Percentiles rank a stretch among this genome's conserved stretches.
Conservation (phyloP, 2,113 vertebrate genomes). For the Mastomys coucha region DNA sequence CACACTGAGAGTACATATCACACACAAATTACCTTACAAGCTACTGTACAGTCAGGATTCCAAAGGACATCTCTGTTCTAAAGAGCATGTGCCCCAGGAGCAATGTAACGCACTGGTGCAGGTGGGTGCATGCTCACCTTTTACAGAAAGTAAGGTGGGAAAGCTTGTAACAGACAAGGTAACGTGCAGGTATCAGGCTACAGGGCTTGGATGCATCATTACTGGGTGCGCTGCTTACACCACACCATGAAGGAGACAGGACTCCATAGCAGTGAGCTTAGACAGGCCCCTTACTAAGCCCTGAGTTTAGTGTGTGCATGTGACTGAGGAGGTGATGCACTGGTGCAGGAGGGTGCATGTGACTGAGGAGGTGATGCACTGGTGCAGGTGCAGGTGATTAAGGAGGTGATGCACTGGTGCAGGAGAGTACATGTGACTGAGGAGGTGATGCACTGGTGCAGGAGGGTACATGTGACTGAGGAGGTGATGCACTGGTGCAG, state of each 20-base stretch:
- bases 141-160: not conserved
- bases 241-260: accelerated
- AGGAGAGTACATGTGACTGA: no score
- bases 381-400: no score
- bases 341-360: no score
- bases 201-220: accelerated
- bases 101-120: not conserved
- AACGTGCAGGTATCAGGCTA: not conserved
- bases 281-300: not conserved
- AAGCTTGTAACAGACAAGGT: not conserved
- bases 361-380: no score
- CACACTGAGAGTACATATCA: not conserved
- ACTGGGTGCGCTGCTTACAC: accelerated
- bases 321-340: no score
- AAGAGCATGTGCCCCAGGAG: not conserved
- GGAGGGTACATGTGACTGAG: no score
- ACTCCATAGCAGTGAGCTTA: not conserved
- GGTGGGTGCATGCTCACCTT: not conserved
- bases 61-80: not conserved
- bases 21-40: not conserved
- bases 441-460: no score
- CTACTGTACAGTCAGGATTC: no score
- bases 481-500: no score
- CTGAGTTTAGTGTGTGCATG: not conserved
- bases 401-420: no score